These are phyloP conservation scores for Electrophaes corylata DNA, from an alignment of 2,888 invertebrate species.

Conservation along the genomic window DNA sequence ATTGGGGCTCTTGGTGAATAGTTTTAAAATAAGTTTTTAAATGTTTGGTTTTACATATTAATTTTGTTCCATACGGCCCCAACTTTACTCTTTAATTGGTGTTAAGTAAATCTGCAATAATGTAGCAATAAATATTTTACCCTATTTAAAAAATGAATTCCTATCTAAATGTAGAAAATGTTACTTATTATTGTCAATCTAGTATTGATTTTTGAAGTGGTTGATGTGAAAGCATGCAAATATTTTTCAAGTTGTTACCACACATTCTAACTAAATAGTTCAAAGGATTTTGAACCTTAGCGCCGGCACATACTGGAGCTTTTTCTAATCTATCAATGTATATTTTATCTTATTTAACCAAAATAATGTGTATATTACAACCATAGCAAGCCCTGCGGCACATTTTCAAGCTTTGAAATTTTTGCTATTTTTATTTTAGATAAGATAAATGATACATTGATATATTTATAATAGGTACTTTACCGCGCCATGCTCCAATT, in stretches of 20 bases:
- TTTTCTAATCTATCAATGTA: too few species aligned
- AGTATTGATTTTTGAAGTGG: slow-evolving; percentile 17
- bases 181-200: slow-evolving; percentile 21
- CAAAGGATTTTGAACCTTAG: too few species aligned
- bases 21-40: slow-evolving; percentile 16
- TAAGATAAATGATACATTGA: too few species aligned
- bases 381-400: too few species aligned
- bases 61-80: slow-evolving; percentile 23
- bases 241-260: slow-evolving; percentile 27
- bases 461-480: too few species aligned
- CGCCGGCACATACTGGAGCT: too few species aligned
- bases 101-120: slow-evolving; percentile 16
- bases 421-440: too few species aligned
- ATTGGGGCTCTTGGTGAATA: slow-evolving; percentile 33
- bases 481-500: too few species aligned
- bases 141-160: slow-evolving; percentile 2
- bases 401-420: too few species aligned
- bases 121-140: slow-evolving; percentile 15
- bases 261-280: too few species aligned
- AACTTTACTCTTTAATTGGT: slow-evolving; percentile 10
- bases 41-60: slow-evolving; percentile 19
- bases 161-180: slow-evolving; percentile 1
- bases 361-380: too few species aligned
- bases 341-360: too few species aligned
- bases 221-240: slow-evolving; percentile 10